These are phyloP conservation scores for Anser cygnoides DNA, from an alignment of 2,113 vertebrate genomes.

Conservation along the genomic window DNA sequence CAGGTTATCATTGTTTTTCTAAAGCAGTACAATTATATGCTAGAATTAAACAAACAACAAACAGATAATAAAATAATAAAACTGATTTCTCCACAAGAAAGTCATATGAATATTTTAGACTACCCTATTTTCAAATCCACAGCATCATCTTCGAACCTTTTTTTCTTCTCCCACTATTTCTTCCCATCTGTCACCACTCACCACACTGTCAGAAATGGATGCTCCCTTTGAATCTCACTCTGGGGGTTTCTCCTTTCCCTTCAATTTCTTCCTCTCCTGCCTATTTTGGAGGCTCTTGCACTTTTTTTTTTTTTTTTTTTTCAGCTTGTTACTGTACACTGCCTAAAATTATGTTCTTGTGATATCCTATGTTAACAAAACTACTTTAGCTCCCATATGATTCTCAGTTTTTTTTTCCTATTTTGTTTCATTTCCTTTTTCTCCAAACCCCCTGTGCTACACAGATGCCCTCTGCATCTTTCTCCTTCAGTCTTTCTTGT, in stretches of 20 bases:
- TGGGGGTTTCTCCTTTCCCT: neutral
- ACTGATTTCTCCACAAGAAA: neutral
- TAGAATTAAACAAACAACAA: neutral
- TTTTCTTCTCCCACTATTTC: neutral
- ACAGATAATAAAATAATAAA: neutral
- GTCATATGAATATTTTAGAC: neutral
- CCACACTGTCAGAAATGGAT: rapidly evolving
- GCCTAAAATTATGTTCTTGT: neutral
- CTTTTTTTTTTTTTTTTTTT: no score
- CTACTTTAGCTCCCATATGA: neutral
- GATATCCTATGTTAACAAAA: neutral
- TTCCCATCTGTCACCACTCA: neutral
- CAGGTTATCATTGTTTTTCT: neutral
- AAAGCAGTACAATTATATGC: neutral
- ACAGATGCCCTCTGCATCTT: neutral
- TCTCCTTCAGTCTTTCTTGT: neutral
- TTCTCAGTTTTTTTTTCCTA: neutral
- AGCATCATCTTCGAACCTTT: neutral
- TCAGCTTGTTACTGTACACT: neutral
- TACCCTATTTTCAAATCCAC: neutral
- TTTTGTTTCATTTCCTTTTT: neutral
- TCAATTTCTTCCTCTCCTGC: neutral
- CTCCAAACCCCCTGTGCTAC: neutral
- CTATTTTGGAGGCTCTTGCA: neutral
- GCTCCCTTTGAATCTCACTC: neutral